phyloP scores from a whole-genome alignment of 2,888 invertebrate species.

The Watsonalla binaria region DNA sequence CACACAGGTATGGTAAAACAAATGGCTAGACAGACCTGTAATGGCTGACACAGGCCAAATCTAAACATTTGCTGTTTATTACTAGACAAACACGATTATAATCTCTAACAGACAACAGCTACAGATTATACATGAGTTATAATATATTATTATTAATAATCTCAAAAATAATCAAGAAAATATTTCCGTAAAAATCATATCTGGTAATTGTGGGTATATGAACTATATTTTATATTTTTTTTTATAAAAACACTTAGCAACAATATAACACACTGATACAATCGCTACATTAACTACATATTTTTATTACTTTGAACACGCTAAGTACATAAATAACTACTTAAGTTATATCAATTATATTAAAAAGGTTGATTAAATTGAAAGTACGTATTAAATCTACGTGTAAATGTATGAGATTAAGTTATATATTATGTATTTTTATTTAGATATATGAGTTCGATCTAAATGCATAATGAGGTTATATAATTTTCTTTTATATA shows the following conservation, averaged over 20 bases:
- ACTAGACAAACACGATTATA: conserved; percentile 23
- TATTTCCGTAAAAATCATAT: conserved; percentile 20
- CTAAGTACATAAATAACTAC: conserved; percentile 6
- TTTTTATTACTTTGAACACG: conserved; percentile 5
- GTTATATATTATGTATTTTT: too few species aligned
- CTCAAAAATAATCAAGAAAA: conserved; percentile 19
- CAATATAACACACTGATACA: not conserved
- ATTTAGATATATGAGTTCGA: not conserved
- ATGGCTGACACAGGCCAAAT: conserved; percentile 68
- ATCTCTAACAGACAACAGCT: conserved; percentile 26
- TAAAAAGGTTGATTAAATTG: too few species aligned
- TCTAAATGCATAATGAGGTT: too few species aligned
- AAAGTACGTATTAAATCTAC: not conserved
- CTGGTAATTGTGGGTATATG: conserved; percentile 62
- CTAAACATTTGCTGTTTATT: conserved; percentile 57
- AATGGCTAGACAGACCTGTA: conserved; percentile 59
- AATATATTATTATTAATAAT: conserved; percentile 19
- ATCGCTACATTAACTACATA: not conserved
- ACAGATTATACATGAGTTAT: conserved; percentile 12
- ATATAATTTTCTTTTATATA: too few species aligned
- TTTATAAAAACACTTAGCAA: conserved; percentile 64
- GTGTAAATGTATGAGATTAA: too few species aligned
- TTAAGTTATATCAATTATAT: not conserved
- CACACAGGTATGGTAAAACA: conserved; percentile 33
- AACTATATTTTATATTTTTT: conserved; percentile 53